These are phyloP conservation scores for Serinus canaria DNA, from an alignment of 2,113 vertebrate species.

Conservation along the genomic window DNA sequence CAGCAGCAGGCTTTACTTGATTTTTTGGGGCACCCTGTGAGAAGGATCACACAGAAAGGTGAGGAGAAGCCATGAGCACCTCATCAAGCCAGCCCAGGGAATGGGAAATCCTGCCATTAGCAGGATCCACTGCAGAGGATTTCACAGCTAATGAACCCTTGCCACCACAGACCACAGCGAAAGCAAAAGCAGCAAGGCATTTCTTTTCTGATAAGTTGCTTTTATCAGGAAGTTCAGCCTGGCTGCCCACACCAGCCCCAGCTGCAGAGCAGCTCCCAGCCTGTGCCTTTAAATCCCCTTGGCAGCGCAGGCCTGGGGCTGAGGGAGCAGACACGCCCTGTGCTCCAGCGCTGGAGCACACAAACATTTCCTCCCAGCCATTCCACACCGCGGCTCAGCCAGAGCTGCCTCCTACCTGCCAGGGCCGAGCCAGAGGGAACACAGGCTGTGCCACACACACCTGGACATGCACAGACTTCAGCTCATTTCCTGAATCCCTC, in stretches of 20 bases:
- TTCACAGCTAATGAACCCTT: background rate
- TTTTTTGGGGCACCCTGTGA: rapidly evolving
- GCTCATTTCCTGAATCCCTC: background rate
- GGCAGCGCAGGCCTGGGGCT: background rate
- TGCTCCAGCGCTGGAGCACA: background rate
- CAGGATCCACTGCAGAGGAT: background rate
- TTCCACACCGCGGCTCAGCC: background rate
- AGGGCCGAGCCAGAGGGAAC: background rate
- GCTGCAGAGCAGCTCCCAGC: background rate
- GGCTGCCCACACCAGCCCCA: background rate
- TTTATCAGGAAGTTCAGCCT: background rate
- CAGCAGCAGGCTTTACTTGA: background rate
- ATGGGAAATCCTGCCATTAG: background rate
- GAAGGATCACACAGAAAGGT: background rate
- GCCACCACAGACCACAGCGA: background rate
- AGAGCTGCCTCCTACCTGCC: background rate
- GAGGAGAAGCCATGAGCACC: background rate
- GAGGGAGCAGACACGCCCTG: constrained; percentile 17
- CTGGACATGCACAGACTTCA: background rate
- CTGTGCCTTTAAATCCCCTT: constrained; percentile 19
- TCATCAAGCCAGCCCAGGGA: background rate
- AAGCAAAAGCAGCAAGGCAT: background rate
- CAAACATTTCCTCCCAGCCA: constrained; percentile 39
- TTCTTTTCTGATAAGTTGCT: background rate
- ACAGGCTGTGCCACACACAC: background rate